Conservation (phyloP, 2,888 invertebrate genomes). For the Clusia tigrina region DNA sequence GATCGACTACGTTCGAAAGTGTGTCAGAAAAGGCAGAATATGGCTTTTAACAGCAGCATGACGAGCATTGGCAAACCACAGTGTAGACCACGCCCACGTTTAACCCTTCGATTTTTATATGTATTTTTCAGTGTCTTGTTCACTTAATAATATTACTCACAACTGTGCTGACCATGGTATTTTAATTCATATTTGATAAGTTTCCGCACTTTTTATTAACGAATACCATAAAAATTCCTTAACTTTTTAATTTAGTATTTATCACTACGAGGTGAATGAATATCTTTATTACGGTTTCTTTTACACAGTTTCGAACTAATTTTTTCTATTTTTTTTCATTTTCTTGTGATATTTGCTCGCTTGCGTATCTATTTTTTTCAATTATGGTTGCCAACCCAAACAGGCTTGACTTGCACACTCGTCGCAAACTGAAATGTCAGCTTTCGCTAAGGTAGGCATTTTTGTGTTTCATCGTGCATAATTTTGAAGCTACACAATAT, state of each 20-base stretch:
- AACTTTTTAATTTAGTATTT: constrained; percentile 9
- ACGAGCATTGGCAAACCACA: too few relatives aligned
- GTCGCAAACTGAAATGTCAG: not conserved
- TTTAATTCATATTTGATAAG: too few relatives aligned
- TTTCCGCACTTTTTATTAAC: not conserved
- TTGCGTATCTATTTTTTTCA: not conserved
- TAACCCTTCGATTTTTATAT: too few relatives aligned
- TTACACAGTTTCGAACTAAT: not conserved
- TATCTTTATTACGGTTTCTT: not conserved
- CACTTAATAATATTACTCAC: too few relatives aligned
- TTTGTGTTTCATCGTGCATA: constrained; percentile 15
- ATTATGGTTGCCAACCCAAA: not conserved
- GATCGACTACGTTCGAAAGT: too few relatives aligned
- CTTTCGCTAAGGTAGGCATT: constrained; percentile 27
- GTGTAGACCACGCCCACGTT: too few relatives aligned
- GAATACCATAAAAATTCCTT: constrained; percentile 7
- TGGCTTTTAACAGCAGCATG: too few relatives aligned
- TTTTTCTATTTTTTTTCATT: not conserved
- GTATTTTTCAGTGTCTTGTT: too few relatives aligned
- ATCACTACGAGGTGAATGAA: not conserved
- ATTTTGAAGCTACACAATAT: too few relatives aligned
- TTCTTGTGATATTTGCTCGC: not conserved
- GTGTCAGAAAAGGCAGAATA: too few relatives aligned
- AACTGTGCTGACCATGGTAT: too few relatives aligned
- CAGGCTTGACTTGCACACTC: not conserved